Evolutionary conservation across 2,113 vertebrate species (phyloP).

Genomic region (Ceyx melanurus): DNA sequence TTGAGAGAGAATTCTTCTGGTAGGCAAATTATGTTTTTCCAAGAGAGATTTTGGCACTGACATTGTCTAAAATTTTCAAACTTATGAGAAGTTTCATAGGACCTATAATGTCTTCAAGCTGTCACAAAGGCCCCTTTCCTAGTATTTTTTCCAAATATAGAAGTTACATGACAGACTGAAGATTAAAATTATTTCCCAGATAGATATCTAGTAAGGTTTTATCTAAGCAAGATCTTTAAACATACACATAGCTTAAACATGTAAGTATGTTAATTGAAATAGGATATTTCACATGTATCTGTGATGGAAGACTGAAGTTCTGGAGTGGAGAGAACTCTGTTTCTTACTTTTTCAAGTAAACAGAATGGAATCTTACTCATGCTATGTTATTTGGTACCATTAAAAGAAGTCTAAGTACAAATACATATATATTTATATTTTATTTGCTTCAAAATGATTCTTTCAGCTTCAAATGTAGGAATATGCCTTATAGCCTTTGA

Average conservation of each 20-base stretch:
- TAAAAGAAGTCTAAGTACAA: background rate
- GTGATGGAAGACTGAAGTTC: background rate
- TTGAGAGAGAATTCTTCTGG: background rate
- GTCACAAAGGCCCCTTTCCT: background rate
- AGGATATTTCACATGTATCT: background rate
- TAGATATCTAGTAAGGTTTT: background rate
- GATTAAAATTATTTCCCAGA: background rate
- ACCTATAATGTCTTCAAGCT: background rate
- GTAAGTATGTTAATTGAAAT: background rate
- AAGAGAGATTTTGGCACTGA: background rate
- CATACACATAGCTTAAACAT: background rate
- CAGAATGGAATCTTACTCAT: background rate
- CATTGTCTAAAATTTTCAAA: background rate
- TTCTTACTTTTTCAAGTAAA: background rate
- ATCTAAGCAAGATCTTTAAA: background rate
- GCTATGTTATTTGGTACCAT: rapidly evolving
- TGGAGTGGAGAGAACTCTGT: background rate
- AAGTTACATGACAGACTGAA: background rate
- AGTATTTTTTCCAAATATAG: background rate
- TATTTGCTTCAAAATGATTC: background rate
- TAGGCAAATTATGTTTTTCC: background rate
- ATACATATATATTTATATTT: background rate
- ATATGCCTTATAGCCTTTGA: background rate
- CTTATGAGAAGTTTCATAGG: background rate
- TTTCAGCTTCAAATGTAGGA: background rate